A percentile compares a stretch with the other conserved stretches of the same genome.
phyloP scores from a whole-genome alignment of 2,113 vertebrate species.

The Terrapene triunguis region DNA sequence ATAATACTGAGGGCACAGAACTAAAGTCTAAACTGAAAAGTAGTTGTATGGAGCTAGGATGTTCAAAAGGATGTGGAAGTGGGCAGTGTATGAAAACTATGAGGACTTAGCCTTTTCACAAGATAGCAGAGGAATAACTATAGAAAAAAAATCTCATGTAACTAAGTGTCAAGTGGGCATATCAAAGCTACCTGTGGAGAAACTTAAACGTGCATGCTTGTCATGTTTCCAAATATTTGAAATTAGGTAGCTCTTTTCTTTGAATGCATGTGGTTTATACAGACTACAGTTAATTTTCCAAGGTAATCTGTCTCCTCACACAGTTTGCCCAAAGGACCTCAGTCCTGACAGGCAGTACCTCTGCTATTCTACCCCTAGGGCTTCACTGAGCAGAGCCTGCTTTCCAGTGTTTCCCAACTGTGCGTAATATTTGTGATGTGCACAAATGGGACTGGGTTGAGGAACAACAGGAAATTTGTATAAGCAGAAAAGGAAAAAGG shows the following conservation, averaged over 20 bases:
- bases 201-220: not conserved
- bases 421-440: not conserved
- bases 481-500: not conserved
- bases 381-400: not conserved
- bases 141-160: not conserved
- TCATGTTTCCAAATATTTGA: too few relatives aligned
- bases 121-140: not conserved
- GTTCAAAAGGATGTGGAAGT: conserved; percentile 19
- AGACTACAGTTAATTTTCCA: not conserved
- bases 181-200: not conserved
- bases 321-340: fast-evolving
- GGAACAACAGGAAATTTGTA: not conserved
- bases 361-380: not conserved
- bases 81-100: fast-evolving
- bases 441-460: not conserved
- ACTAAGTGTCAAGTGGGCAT: not conserved
- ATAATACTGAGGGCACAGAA: conserved; percentile 13
- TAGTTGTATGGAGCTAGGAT: not conserved
- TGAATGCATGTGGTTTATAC: not conserved
- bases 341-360: fast-evolving
- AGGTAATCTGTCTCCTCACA: not conserved
- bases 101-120: not conserved
- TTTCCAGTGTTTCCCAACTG: not conserved
- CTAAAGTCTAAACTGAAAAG: conserved; percentile 6
- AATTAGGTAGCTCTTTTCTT: not conserved